A percentile compares a stretch with the other conserved stretches of the same genome.
Evolutionary conservation across 2,113 vertebrate genomes (phyloP).

Genomic region (Corvus hawaiiensis): DNA sequence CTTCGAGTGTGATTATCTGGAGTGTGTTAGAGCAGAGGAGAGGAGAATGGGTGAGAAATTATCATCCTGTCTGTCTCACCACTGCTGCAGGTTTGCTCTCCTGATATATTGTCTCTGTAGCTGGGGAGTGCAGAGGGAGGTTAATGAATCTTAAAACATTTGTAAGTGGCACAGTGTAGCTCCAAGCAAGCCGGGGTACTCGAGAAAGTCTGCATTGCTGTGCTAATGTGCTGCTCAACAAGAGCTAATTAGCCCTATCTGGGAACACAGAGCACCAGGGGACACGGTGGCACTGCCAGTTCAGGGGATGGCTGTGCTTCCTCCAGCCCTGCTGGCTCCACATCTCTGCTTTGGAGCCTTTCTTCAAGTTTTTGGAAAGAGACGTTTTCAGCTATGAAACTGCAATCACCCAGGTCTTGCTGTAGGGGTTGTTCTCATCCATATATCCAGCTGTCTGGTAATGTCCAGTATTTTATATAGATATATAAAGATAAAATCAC

Average conservation of each 20-base stretch:
- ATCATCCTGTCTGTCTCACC: slow-evolving; percentile 19
- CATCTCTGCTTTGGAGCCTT: not conserved
- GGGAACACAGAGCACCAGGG: not conserved
- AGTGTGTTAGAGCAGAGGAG: slow-evolving; percentile 7
- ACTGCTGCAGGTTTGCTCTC: slow-evolving; percentile 12
- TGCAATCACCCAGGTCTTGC: not conserved
- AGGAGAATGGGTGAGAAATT: slow-evolving; percentile 34
- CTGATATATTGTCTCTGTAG: slow-evolving; percentile 27
- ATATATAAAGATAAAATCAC: not conserved
- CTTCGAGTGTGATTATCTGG: slow-evolving; percentile 24
- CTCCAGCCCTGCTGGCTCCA: not conserved
- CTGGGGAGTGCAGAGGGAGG: slow-evolving; percentile 8
- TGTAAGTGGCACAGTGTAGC: slow-evolving; percentile 12
- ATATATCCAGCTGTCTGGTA: not conserved
- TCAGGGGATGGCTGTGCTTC: not conserved
- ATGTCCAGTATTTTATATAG: not conserved
- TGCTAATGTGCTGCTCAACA: not conserved
- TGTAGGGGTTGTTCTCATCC: not conserved
- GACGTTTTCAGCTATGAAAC: not conserved
- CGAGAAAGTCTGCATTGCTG: not conserved
- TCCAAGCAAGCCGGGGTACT: not conserved
- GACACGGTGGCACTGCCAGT: not conserved
- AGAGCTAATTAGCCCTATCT: slow-evolving; percentile 7
- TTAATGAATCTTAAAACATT: slow-evolving; percentile 53
- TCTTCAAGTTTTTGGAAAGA: not conserved